Conservation (phyloP, 1,140 invertebrate species). For the fruit fly (Drosophila melanogaster) region Release_6_plus_ISO1_MT NT_037436.4:18171501-18172000, state of each 20-base stretch:
- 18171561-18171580: conserved; percentile 11
- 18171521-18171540: conserved; percentile 71
- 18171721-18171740: neutral
- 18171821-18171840: neutral
- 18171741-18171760: conserved; percentile 31
- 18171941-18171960: no score
- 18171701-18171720: conserved; percentile 59
- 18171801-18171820: conserved; percentile 4
- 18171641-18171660: conserved; percentile 69
- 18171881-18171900: no score
- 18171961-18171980: no score
- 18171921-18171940: no score
- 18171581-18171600: conserved; percentile 6
- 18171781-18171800: conserved; percentile 10
- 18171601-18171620: conserved; percentile 32
- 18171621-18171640: conserved; percentile 30
- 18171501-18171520: conserved; percentile 84
- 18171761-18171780: conserved; percentile 68
- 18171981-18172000: no score
- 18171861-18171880: neutral
- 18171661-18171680: conserved; percentile 44
- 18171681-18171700: conserved; percentile 60
- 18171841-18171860: neutral
- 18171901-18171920: no score
- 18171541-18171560: conserved; percentile 17